Conservation (phyloP, 2,888 invertebrate genomes). For the Synanthedon tipuliformis region DNA sequence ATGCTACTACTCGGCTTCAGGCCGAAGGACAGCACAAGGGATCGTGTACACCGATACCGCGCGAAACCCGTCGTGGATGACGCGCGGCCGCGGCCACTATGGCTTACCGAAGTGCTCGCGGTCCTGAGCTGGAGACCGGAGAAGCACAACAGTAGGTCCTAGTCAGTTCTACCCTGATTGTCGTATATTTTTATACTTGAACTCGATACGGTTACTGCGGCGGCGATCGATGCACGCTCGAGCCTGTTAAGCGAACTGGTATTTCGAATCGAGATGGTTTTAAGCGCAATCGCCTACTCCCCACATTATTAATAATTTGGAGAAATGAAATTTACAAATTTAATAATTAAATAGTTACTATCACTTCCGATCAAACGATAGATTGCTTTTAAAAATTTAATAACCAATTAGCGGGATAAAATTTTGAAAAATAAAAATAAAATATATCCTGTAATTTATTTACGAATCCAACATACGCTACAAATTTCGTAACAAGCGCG, state of each 20-base stretch:
- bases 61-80: slow-evolving; percentile 41
- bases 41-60: slow-evolving; percentile 54
- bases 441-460: no score
- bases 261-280: slow-evolving; percentile 3
- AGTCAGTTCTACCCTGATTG: slow-evolving; percentile 62
- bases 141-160: slow-evolving; percentile 61
- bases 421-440: no score
- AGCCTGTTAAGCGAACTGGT: slow-evolving; percentile 3
- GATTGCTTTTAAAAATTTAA: no score
- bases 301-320: no score
- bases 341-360: no score
- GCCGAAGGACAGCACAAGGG: slow-evolving; percentile 66
- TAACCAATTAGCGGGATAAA: no score
- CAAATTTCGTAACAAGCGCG: no score
- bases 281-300: neutral
- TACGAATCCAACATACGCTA: no score
- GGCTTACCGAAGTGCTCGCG: slow-evolving; percentile 69
- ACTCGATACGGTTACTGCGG: slow-evolving; percentile 16
- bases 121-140: slow-evolving; percentile 70
- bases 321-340: no score
- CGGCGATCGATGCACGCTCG: slow-evolving; percentile 12
- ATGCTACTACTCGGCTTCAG: slow-evolving; percentile 58
- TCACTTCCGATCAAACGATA: no score
- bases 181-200: slow-evolving; percentile 36
- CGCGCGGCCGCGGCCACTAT: slow-evolving; percentile 30